Base-by-base conservation (phyloP, 2,888 invertebrate genomes). In the Drosophila ustulata region DNA sequence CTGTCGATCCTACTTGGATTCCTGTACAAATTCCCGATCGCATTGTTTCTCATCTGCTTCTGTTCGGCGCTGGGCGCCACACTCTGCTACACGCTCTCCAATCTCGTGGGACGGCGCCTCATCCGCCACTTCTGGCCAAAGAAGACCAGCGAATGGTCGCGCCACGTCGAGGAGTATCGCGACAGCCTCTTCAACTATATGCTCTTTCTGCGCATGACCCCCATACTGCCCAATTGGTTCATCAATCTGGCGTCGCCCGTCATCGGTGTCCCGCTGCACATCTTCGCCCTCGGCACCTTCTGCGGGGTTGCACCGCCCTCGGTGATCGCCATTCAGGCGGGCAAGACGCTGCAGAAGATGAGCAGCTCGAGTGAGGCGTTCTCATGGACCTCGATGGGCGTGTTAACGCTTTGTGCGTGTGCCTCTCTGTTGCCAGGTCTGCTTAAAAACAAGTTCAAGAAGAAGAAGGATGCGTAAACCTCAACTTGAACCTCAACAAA, bases 171-270 rank as follows among this genome's bases (percentile, higher is more conserved):
- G 45, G 96, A 96, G 90, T 99, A 99, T 91, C 94, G 95, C 73
- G 95, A 97, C 82, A 96, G 98, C 92, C 93, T 99, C 76, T 94
- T 99, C 68, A 98, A 98, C 93, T 99, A 99, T 91, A 97, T 99
- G 85, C 94, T 99, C 90, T 99, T 99, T 92, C 94, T 99, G 80
- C 95, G 99, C 80, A 97, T 99, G 90, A 99, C 99, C 28, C 99
- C 99, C 58, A 96, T 99, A 91, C 93, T 99, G 86, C 99, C 99
- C 6, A 99, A 99, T 93, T 99, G 99, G 99, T 99, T 99, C 92
- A 92, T 92, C 47, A 91, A 91, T 93, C 94, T 99, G 90, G 96
- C 97, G 0, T 97, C 99, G 72, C 99, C 99, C 43, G 97, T 99
- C 39, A 96, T 99, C 87, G 98, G 98, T 82, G 99, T 99, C 39